These are phyloP conservation scores for Trematocara nigrifrons DNA, from an alignment of 2,113 vertebrate genomes.

Conservation along the genomic window DNA sequence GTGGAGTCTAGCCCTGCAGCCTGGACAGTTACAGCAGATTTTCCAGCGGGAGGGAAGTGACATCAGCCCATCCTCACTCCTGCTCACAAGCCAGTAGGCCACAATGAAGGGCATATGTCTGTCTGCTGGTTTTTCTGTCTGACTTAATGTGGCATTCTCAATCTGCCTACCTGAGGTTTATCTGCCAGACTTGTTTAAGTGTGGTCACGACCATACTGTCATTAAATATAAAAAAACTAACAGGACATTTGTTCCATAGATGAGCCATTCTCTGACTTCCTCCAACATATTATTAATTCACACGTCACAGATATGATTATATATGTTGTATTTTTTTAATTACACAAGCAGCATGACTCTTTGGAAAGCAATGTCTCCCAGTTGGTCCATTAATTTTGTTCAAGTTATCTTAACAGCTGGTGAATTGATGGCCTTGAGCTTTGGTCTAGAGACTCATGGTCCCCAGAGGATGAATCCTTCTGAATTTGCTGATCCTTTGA, in stretches of 20 bases:
- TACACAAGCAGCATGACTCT: neutral
- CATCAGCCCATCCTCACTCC: constrained; percentile 74
- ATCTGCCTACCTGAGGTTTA: constrained; percentile 16
- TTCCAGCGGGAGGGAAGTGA: constrained; percentile 75
- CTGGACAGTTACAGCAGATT: constrained; percentile 72
- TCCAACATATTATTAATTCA: neutral
- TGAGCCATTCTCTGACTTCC: neutral
- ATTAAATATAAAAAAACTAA: neutral
- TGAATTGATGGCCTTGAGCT: neutral
- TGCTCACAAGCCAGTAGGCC: constrained; percentile 55
- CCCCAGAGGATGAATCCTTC: neutral
- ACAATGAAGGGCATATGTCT: constrained; percentile 56
- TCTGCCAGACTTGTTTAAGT: neutral
- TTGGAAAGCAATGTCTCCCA: neutral
- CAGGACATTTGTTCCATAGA: neutral
- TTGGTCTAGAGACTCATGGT: neutral
- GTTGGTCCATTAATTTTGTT: neutral
- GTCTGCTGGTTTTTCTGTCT: constrained; percentile 40
- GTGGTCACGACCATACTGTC: neutral
- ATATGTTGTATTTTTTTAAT: neutral
- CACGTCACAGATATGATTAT: neutral
- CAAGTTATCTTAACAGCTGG: neutral
- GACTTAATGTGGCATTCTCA: constrained; percentile 15
- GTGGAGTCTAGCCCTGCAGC: constrained; percentile 63
- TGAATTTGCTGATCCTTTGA: neutral